phyloP scores from a whole-genome alignment of 2,113 vertebrate species.

The Herpetotheres cachinnans region DNA sequence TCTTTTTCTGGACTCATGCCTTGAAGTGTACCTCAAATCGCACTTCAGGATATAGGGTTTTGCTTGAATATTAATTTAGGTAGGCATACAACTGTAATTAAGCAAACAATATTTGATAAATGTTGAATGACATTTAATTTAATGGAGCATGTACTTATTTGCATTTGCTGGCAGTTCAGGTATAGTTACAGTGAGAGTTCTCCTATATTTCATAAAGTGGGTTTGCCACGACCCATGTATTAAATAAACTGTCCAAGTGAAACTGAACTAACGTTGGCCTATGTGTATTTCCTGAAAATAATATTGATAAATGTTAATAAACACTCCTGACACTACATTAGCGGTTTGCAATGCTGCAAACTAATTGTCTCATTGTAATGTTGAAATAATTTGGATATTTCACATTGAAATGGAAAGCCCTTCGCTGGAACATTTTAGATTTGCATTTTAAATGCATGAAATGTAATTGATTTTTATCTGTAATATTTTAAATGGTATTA shows the following conservation, averaged over 20 bases:
- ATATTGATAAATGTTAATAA: constrained; percentile 79
- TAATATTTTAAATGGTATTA: constrained; percentile 89
- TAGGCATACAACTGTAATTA: constrained; percentile 85
- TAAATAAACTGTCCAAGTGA: constrained; percentile 86
- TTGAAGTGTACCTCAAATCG: constrained; percentile 83
- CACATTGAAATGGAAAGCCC: constrained; percentile 88
- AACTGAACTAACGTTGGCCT: constrained; percentile 80
- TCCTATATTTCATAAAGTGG: constrained; percentile 90
- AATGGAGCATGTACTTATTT: constrained; percentile 95
- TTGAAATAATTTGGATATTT: constrained; percentile 88
- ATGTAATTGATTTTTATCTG: constrained; percentile 89
- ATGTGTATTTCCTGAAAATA: constrained; percentile 84
- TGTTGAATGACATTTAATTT: constrained; percentile 96
- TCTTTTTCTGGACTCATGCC: constrained; percentile 78
- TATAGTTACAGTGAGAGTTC: constrained; percentile 82
- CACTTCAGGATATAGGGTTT: constrained; percentile 90
- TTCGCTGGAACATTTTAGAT: constrained; percentile 86
- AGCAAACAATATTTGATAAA: constrained; percentile 87
- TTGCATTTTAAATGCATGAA: constrained; percentile 89
- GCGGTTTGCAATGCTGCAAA: constrained; percentile 81
- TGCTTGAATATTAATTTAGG: constrained; percentile 87
- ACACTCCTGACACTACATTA: constrained; percentile 75
- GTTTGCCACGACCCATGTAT: constrained; percentile 82
- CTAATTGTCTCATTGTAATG: constrained; percentile 83
- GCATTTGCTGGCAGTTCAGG: constrained; percentile 91